Evolutionary conservation across 2,113 vertebrate genomes (phyloP).

Genomic region (Cariama cristata): DNA sequence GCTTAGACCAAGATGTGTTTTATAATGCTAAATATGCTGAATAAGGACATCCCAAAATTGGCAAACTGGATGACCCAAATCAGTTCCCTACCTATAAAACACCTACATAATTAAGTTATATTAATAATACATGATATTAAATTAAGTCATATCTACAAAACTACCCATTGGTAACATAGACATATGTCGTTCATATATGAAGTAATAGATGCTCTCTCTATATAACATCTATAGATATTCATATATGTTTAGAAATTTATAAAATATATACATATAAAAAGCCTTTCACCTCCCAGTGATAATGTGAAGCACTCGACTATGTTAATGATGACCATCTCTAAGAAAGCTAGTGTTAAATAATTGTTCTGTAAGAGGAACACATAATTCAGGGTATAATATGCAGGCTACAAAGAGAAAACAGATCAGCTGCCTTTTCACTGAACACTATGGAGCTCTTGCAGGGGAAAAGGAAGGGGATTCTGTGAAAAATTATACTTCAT

Average conservation of each 20-base stretch:
- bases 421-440: slow-evolving; percentile 40
- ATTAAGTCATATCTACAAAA: not conserved
- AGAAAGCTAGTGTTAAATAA: not conserved
- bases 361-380: not conserved
- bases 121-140: not conserved
- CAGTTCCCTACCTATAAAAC: not conserved
- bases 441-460: not conserved
- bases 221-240: not conserved
- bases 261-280: not conserved
- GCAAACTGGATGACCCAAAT: not conserved
- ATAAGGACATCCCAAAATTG: not conserved
- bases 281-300: not conserved
- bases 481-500: not conserved
- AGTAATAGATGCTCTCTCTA: not conserved
- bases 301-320: not conserved
- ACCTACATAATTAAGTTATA: not conserved
- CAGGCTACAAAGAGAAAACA: not conserved
- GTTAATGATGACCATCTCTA: not conserved
- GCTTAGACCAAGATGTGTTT: not conserved
- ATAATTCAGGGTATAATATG: not conserved
- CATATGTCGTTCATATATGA: not conserved
- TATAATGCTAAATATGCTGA: not conserved
- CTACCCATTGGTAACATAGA: not conserved
- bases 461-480: not conserved
- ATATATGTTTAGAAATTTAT: not conserved